A percentile compares a stretch with the other conserved stretches of the same genome.
phyloP scores from a whole-genome alignment of 2,797 vertebrate genomes.

The Chaenodraco wilsoni region DNA sequence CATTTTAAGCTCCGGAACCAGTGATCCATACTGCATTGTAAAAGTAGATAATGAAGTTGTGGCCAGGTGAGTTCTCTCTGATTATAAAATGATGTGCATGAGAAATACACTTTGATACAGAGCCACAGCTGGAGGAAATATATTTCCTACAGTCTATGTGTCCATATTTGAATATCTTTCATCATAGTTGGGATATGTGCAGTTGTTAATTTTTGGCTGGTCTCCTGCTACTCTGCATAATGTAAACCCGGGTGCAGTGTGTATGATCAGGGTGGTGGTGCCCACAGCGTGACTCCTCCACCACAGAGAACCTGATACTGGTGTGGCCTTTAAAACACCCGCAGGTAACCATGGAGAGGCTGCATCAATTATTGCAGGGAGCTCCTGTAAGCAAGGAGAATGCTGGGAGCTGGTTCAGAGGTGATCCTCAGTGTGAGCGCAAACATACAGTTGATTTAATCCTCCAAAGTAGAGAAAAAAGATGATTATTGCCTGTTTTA shows the following conservation, averaged over 20 bases:
- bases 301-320: slow-evolving; percentile 80
- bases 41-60: slow-evolving; percentile 95
- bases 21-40: slow-evolving; percentile 93
- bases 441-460: slow-evolving; percentile 3
- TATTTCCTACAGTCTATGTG: neutral
- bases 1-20: slow-evolving; percentile 87
- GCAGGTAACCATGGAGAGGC: slow-evolving; percentile 84
- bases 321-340: slow-evolving; percentile 81
- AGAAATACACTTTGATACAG: neutral
- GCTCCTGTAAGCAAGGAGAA: slow-evolving; percentile 58
- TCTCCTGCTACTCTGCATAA: slow-evolving; percentile 28
- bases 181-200: slow-evolving; percentile 16
- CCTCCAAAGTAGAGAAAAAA: neutral
- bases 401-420: slow-evolving; percentile 40
- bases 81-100: neutral
- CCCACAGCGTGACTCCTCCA: slow-evolving; percentile 54
- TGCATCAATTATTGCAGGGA: slow-evolving; percentile 82
- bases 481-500: too few species aligned
- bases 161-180: neutral
- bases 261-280: slow-evolving; percentile 54
- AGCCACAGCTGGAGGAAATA: neutral
- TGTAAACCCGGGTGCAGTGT: slow-evolving; percentile 34
- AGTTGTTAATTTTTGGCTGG: slow-evolving; percentile 11
- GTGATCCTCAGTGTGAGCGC: slow-evolving; percentile 17
- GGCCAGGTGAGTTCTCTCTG: slow-evolving; percentile 85